Base-by-base conservation (phyloP, 1,140 invertebrate species). In the Scaptomyza hsui region DNA sequence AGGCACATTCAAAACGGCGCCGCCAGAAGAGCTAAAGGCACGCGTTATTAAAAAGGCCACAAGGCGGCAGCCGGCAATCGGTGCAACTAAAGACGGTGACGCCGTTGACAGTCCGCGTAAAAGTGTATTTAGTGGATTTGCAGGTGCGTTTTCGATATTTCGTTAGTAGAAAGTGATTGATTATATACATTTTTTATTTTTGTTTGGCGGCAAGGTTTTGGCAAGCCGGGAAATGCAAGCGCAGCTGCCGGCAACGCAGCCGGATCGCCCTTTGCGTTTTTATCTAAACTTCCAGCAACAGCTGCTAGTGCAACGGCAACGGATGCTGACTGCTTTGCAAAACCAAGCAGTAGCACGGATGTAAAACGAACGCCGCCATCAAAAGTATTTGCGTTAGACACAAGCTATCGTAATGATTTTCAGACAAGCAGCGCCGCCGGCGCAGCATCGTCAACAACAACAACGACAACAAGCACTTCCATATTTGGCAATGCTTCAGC, bases 11-110 rank as follows among this genome's bases (percentile, higher is more conserved):
- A 92, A 93, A 76, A 93, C 93, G 78, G 97, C 97, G 4, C 59
- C 94, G 0, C 93, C 94, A 39, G 95, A 96, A 47, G 92, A 94
- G 57, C 88, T 98, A 18, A 94, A 95, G 79, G 94, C 94, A 76
- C 93, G 97, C 89, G 93, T 95, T 68, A 95, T 98, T 24, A 95
- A 94, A 92, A 94, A 94, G 72, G 97, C 96, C 2, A 96, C 63
- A 51, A 67, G 94, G 90, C 92, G 97, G 75, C 93, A 95, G 78
- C 91, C 89, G 13, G 63, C 47, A 15, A 82, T 81, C 80, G 71
- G 71, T 52, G 24, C 90, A 67, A 45, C 60, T 26, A 63, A 77
- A 4, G 68, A 69, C 3, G 72, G 45, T 2, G 91, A 26, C 10
- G 55, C 35, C 7, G 62, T 7, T 9, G 32, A 60, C 29, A 52